phyloP scores from a whole-genome alignment of 1,140 invertebrate genomes.

The Diprion similis region DNA sequence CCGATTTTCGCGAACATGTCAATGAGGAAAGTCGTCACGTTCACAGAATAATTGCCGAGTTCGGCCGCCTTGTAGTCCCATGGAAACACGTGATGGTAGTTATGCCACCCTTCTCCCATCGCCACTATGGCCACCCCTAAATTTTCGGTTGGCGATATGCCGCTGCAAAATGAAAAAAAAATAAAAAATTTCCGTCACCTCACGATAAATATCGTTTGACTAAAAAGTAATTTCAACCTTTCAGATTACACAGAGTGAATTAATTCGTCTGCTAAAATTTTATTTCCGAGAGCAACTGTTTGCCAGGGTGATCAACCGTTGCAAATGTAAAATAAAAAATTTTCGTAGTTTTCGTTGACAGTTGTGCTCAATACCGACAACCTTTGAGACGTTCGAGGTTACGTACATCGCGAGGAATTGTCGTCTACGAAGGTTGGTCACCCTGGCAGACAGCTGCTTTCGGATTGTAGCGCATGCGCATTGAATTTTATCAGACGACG shows the following conservation, averaged over 20 bases:
- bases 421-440: no score
- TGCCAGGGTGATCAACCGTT: no score
- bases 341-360: no score
- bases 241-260: not conserved
- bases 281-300: no score
- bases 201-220: not conserved
- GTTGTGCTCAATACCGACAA: no score
- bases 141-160: constrained; percentile 71
- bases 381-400: no score
- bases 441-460: no score
- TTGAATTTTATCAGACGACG: no score
- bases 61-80: constrained; percentile 81
- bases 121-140: constrained; percentile 41
- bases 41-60: constrained; percentile 61
- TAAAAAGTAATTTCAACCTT: constrained; percentile 6
- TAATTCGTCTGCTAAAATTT: not conserved
- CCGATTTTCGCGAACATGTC: constrained; percentile 75
- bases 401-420: no score
- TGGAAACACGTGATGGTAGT: constrained; percentile 90
- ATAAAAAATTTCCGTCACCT: constrained; percentile 14
- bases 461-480: no score
- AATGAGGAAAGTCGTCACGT: constrained; percentile 70
- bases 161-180: constrained; percentile 51
- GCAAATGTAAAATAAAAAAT: no score
- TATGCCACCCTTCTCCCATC: constrained; percentile 75